Evolutionary conservation across 2,113 vertebrate genomes (phyloP).

Genomic region (Mirza zaza): DNA sequence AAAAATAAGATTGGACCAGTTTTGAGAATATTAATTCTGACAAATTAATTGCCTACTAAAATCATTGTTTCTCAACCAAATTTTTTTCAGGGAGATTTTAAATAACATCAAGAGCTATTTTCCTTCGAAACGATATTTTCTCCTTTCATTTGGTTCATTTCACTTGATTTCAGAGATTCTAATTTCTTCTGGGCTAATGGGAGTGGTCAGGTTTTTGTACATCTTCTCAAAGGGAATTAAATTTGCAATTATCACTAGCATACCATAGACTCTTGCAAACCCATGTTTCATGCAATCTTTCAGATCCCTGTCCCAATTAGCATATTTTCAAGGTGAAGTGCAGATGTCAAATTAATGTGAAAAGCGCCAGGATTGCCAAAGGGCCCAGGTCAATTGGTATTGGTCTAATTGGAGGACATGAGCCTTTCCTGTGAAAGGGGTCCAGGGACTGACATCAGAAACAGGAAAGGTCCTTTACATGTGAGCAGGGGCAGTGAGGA

Average conservation of each 20-base stretch:
- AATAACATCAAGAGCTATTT: slow-evolving; percentile 37
- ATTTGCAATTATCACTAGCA: slow-evolving; percentile 74
- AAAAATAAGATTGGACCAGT: slow-evolving; percentile 54
- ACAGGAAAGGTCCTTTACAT: slow-evolving; percentile 11
- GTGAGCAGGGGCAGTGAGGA: background rate
- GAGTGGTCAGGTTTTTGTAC: slow-evolving; percentile 74
- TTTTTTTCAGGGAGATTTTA: slow-evolving; percentile 55
- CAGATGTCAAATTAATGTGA: slow-evolving; percentile 71
- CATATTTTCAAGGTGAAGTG: slow-evolving; percentile 79
- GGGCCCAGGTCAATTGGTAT: slow-evolving; percentile 54
- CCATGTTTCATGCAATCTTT: slow-evolving; percentile 45
- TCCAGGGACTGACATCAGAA: slow-evolving; percentile 59
- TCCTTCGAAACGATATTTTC: slow-evolving; percentile 61
- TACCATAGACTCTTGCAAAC: slow-evolving; percentile 54
- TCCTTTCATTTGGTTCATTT: slow-evolving; percentile 62
- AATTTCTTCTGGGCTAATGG: slow-evolving; percentile 74
- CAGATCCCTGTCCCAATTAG: slow-evolving; percentile 75
- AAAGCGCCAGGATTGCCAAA: slow-evolving; percentile 55
- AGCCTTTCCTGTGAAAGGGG: slow-evolving; percentile 53
- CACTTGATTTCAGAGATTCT: slow-evolving; percentile 73
- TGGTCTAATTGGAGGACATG: slow-evolving; percentile 72
- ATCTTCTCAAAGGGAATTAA: slow-evolving; percentile 77
- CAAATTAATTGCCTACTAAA: slow-evolving; percentile 62
- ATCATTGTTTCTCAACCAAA: slow-evolving; percentile 29
- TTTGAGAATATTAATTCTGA: slow-evolving; percentile 53